A percentile compares a stretch with the other conserved stretches of the same genome.
Evolutionary conservation across 2,888 invertebrate species (phyloP).

Genomic region (Euplagia quadripunctaria): DNA sequence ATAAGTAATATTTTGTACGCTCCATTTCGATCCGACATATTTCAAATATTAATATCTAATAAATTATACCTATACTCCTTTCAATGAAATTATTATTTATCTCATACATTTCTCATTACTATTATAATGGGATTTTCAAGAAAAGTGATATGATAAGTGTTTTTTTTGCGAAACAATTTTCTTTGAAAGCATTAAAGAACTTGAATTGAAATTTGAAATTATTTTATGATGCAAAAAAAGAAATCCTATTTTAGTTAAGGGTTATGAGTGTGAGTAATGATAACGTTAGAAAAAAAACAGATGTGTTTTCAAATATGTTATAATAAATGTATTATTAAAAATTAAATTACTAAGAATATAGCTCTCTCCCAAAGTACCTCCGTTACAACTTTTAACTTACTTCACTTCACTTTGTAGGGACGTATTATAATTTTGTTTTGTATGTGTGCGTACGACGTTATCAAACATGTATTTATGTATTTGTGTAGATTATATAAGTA

Average conservation of each 20-base stretch:
- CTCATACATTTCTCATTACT: background rate
- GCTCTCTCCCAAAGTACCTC: too few species aligned
- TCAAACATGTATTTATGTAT: too few species aligned
- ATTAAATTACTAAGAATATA: too few species aligned
- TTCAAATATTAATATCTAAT: too few species aligned
- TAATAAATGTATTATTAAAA: too few species aligned
- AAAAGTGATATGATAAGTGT: background rate
- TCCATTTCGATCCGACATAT: background rate
- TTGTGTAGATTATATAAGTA: too few species aligned
- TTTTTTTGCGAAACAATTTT: conserved; percentile 1
- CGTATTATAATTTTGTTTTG: too few species aligned
- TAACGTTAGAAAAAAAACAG: background rate
- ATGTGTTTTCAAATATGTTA: background rate
- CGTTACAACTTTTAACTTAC: too few species aligned
- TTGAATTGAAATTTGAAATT: too few species aligned
- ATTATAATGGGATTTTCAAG: background rate
- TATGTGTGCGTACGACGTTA: too few species aligned
- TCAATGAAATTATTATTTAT: background rate
- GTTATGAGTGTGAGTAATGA: background rate
- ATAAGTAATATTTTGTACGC: background rate
- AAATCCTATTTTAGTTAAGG: background rate
- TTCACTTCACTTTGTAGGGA: too few species aligned
- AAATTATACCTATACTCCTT: background rate
- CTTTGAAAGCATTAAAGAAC: background rate
- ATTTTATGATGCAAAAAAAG: too few species aligned